Percentiles rank a stretch among this genome's conserved stretches.
Conservation (phyloP, 1,140 invertebrate species). For the Drosophila parabipectinata region DNA sequence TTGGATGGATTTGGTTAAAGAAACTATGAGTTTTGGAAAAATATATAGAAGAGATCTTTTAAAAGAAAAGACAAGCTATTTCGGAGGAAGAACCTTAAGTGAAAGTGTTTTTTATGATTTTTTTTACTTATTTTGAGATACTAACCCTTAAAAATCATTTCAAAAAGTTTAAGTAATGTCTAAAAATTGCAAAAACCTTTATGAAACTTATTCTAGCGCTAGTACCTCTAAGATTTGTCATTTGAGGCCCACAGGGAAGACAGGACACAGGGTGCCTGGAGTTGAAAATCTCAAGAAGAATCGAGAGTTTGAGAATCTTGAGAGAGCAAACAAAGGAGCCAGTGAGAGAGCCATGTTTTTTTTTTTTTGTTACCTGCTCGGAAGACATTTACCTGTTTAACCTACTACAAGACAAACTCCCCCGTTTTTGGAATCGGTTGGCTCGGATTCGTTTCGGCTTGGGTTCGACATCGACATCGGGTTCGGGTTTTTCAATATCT, state of each 20-base stretch:
- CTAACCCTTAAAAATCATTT: too few species aligned
- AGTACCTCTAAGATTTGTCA: slow-evolving; percentile 44
- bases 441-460: slow-evolving; percentile 19
- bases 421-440: slow-evolving; percentile 25
- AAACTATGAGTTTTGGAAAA: neutral
- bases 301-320: slow-evolving; percentile 3
- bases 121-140: neutral
- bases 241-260: slow-evolving; percentile 4
- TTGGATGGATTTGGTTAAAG: neutral
- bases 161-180: neutral
- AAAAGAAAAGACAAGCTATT: neutral
- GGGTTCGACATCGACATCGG: slow-evolving; percentile 12
- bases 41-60: neutral
- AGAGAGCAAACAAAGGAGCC: neutral
- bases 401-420: slow-evolving; percentile 63
- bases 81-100: neutral
- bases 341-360: neutral
- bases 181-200: neutral
- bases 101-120: neutral
- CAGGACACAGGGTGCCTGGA: slow-evolving; percentile 52
- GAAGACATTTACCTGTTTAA: slow-evolving; percentile 62
- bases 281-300: neutral
- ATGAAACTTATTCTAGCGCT: neutral
- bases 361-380: slow-evolving; percentile 54
- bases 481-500: slow-evolving; percentile 6